These are phyloP conservation scores for Epizoanthus ramosus DNA, from an alignment of 92 coral and sea anemone species.

Conservation along the genomic window DNA sequence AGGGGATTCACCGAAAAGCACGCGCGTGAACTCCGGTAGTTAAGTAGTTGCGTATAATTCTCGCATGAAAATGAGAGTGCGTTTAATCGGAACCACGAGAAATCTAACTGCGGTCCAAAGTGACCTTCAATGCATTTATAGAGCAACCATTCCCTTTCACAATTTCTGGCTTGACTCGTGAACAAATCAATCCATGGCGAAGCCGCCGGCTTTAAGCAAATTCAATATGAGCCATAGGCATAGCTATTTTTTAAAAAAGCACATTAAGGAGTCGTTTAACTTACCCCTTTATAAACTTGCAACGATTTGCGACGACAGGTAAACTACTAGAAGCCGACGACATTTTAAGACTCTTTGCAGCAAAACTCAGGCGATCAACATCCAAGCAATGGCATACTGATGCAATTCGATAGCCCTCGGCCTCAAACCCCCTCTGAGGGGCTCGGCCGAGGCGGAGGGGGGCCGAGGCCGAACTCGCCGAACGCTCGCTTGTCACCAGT, in stretches of 20 bases:
- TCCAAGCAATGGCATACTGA: not conserved
- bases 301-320: not conserved
- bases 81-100: not conserved
- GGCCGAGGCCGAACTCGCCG: constrained; percentile 14
- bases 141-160: constrained; percentile 1
- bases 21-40: not conserved
- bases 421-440: no score
- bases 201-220: constrained; percentile 1
- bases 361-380: not conserved
- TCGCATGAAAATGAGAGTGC: not conserved
- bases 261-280: constrained; percentile 3
- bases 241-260: not conserved
- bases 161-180: constrained; percentile 5
- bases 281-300: constrained; percentile 2
- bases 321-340: not conserved
- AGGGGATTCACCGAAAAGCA: no score
- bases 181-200: constrained; percentile 6
- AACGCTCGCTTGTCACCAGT: constrained; percentile 11
- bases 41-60: no score
- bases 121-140: not conserved
- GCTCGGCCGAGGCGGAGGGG: no score
- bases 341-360: not conserved
- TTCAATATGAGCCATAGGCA: not conserved
- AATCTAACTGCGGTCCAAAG: not conserved
- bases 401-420: no score